Percentiles rank a stretch among this genome's conserved stretches.
These are phyloP conservation scores for Folsomia candida DNA, from an alignment of 2,888 invertebrate genomes.

Conservation along the genomic window DNA sequence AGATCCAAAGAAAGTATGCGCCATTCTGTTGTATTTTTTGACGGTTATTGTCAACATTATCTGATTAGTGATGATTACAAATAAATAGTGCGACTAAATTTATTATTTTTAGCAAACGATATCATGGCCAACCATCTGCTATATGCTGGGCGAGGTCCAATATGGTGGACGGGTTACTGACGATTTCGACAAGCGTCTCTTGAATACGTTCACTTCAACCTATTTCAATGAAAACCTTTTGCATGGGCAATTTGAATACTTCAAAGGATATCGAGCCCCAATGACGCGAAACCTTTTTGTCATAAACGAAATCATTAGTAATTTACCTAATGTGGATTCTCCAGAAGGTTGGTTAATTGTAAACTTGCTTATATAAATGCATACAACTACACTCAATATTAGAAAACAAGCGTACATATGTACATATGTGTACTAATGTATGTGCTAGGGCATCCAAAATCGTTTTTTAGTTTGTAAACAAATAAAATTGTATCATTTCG, in stretches of 20 bases:
- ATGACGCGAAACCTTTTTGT: constrained; percentile 70
- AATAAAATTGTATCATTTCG: too few species aligned
- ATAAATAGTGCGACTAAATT: too few species aligned
- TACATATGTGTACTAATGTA: too few species aligned
- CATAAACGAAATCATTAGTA: constrained; percentile 83
- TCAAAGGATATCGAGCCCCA: constrained; percentile 88
- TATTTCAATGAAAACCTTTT: constrained; percentile 93
- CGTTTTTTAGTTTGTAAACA: too few species aligned
- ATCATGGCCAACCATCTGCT: constrained; percentile 95
- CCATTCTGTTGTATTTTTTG: neutral
- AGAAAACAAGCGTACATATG: too few species aligned
- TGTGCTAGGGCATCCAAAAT: too few species aligned
- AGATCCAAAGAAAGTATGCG: constrained; percentile 78
- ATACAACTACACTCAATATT: too few species aligned
- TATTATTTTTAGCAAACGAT: constrained; percentile 63
- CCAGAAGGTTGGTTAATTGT: too few species aligned
- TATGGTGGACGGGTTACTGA: constrained; percentile 78
- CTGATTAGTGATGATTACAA: too few species aligned
- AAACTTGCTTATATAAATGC: too few species aligned
- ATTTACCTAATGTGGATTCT: constrained; percentile 78
- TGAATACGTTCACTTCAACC: constrained; percentile 84
- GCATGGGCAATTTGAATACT: constrained; percentile 85
- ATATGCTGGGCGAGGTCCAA: constrained; percentile 83
- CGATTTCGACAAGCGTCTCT: constrained; percentile 85
- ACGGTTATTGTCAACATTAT: neutral